Evolutionary conservation across 53 echinoderm and acorn worm species (phyloP).

Genomic region (Pentamera pediparva): DNA sequence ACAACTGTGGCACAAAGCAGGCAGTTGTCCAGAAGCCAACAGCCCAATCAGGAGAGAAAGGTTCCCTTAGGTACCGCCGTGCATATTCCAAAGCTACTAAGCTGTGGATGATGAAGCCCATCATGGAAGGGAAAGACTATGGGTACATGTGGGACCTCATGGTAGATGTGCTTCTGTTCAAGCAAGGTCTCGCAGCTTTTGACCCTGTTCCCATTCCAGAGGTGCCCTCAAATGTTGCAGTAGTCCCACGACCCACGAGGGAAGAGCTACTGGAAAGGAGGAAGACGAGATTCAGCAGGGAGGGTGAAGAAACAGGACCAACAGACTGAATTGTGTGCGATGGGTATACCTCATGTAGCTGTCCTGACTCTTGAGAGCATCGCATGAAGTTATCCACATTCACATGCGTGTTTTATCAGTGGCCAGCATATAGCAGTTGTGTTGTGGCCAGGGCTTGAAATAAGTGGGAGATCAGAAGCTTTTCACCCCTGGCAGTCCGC

Average conservation of each 20-base stretch:
- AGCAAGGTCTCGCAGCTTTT: background rate
- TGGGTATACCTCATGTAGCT: no score
- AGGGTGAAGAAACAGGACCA: background rate
- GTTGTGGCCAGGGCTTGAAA: no score
- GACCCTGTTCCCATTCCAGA: background rate
- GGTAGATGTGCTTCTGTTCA: background rate
- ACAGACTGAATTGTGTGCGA: no score
- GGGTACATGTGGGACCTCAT: constrained; percentile 3
- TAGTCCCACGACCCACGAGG: background rate
- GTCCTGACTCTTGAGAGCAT: no score
- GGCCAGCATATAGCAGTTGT: no score
- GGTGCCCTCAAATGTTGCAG: constrained; percentile 13
- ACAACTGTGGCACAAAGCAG: constrained; percentile 25
- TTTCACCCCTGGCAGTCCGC: no score
- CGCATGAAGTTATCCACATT: no score
- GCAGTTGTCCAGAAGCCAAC: background rate
- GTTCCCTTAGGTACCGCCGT: background rate
- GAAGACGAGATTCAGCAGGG: constrained; percentile 5
- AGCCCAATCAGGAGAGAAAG: background rate
- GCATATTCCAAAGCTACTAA: constrained; percentile 20
- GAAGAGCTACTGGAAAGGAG: background rate
- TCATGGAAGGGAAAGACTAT: constrained; percentile 22
- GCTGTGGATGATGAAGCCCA: constrained; percentile 14
- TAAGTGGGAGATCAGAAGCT: no score
- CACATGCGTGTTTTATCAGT: no score